phyloP scores from a whole-genome alignment of 2,797 vertebrate species.

The Thripadectes ignobilis region DNA sequence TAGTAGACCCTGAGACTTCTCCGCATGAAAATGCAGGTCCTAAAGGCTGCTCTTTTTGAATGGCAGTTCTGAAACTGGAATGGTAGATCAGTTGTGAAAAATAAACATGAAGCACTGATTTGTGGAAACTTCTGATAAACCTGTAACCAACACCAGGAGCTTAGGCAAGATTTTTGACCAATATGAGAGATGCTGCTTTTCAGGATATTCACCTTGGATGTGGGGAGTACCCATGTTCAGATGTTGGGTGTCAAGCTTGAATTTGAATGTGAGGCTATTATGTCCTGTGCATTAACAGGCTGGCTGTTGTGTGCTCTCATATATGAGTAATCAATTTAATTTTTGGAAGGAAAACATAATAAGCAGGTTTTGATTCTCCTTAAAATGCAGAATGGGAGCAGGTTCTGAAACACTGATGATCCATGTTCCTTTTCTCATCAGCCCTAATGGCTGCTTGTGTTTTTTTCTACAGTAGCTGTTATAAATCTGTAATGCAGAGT shows the following conservation, averaged over 20 bases:
- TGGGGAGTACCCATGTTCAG: fast-evolving
- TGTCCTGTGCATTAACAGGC: neutral
- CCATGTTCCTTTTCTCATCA: neutral
- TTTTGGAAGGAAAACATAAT: neutral
- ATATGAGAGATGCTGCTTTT: neutral
- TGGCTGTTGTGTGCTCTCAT: neutral
- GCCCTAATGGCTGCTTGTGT: neutral
- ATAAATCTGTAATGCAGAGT: neutral
- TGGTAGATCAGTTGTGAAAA: neutral
- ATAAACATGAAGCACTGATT: fast-evolving
- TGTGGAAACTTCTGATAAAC: neutral
- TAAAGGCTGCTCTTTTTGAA: neutral
- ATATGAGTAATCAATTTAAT: neutral
- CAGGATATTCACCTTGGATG: neutral
- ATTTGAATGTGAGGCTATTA: neutral
- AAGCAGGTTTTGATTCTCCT: neutral
- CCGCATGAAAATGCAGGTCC: neutral
- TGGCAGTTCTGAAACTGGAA: neutral
- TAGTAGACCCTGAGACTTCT: neutral
- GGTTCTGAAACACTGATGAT: constrained; percentile 13
- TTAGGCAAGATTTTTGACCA: neutral
- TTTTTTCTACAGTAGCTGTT: neutral
- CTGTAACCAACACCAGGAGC: neutral
- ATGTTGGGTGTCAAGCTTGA: neutral
- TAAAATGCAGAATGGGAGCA: neutral